phyloP scores from a whole-genome alignment of 2,888 invertebrate genomes.

The Subacronicta megacephala region DNA sequence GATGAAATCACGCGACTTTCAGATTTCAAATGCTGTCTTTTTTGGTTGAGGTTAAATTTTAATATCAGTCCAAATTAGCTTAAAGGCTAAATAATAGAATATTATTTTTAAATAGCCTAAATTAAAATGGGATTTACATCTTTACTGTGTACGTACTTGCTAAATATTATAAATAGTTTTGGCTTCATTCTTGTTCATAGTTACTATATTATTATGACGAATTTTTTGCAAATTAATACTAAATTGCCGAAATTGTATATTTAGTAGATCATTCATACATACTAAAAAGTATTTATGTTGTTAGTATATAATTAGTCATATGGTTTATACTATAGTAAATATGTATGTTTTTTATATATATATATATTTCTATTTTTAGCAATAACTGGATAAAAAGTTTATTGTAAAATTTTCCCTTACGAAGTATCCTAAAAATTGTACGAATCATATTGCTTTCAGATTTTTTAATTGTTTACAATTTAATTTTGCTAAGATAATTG shows the following conservation, averaged over 20 bases:
- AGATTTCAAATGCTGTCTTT: no score
- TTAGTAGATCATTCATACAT: slow-evolving; percentile 7
- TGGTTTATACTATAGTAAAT: slow-evolving; percentile 46
- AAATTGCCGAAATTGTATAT: slow-evolving; percentile 9
- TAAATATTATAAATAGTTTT: slow-evolving; percentile 31
- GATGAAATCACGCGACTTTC: background rate
- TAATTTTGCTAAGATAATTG: slow-evolving; percentile 9
- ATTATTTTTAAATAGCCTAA: background rate
- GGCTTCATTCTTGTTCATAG: slow-evolving; percentile 40
- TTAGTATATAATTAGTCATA: slow-evolving; percentile 40
- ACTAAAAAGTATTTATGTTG: slow-evolving; percentile 26
- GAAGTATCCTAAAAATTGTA: slow-evolving; percentile 54
- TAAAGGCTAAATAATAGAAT: slow-evolving; percentile 4
- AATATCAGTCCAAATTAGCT: slow-evolving; percentile 8
- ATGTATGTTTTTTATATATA: slow-evolving; percentile 30
- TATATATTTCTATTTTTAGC: slow-evolving; percentile 30
- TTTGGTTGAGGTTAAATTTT: background rate
- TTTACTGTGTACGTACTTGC: slow-evolving; percentile 15
- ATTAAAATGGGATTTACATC: slow-evolving; percentile 8
- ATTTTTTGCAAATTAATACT: slow-evolving; percentile 1
- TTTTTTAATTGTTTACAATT: slow-evolving; percentile 38
- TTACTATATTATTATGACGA: slow-evolving; percentile 3
- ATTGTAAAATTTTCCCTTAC: slow-evolving; percentile 50
- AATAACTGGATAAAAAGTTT: slow-evolving; percentile 55
- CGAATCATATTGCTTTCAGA: slow-evolving; percentile 56